These are phyloP conservation scores for Rhinichthys klamathensis DNA, from an alignment of 2,113 vertebrate genomes.

Conservation along the genomic window DNA sequence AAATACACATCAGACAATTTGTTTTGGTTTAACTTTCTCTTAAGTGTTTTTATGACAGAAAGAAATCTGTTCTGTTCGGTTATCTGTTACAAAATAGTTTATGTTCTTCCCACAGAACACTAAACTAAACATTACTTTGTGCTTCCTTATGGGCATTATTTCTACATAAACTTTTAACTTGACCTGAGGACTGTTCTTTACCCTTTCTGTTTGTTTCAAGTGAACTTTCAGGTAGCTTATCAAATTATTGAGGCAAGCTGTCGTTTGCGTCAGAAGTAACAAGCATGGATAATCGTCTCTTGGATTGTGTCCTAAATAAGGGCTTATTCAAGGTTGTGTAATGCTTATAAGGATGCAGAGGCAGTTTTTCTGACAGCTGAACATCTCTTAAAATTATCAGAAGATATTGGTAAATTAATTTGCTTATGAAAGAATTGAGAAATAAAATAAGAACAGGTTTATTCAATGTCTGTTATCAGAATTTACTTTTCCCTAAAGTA, in stretches of 20 bases:
- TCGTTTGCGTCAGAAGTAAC: neutral
- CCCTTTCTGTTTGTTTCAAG: neutral
- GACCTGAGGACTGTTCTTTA: neutral
- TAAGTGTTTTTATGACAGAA: neutral
- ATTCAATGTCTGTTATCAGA: neutral
- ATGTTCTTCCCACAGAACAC: too few relatives aligned
- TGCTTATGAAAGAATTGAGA: neutral
- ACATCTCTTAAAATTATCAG: neutral
- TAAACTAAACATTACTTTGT: neutral
- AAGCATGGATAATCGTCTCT: slow-evolving; percentile 3
- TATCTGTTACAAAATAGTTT: neutral
- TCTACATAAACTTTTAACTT: neutral
- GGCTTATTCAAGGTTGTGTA: slow-evolving; percentile 7
- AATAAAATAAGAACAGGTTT: neutral
- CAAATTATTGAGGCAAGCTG: neutral
- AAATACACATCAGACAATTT: neutral
- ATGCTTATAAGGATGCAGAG: neutral
- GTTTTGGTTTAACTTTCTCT: neutral
- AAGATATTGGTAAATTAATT: neutral
- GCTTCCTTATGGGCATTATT: neutral
- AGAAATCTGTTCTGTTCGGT: neutral
- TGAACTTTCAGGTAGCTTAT: slow-evolving; percentile 21
- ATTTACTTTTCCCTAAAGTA: neutral
- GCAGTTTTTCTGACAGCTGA: neutral
- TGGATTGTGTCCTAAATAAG: neutral